Evolutionary conservation across 2,888 invertebrate genomes (phyloP).

Genomic region (Drosophila acutilabella): DNA sequence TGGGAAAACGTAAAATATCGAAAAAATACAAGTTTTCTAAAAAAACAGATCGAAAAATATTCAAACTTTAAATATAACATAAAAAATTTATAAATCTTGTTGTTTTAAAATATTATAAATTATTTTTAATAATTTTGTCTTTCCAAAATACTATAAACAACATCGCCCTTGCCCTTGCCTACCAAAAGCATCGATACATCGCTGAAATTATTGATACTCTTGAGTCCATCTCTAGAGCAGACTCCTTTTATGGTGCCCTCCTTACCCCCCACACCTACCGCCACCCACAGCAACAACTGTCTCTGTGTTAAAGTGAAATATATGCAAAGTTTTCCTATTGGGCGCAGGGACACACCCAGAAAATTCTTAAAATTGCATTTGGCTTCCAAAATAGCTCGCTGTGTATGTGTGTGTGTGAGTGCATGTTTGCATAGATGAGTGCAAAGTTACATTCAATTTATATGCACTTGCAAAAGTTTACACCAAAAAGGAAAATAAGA

Average conservation of each 20-base stretch:
- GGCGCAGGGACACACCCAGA: constrained; percentile 46
- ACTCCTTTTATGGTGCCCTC: neutral
- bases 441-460: constrained; percentile 78
- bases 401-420: constrained; percentile 14
- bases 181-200: too few relatives aligned
- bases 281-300: neutral
- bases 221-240: neutral
- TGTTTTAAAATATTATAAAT: too few relatives aligned
- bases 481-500: constrained; percentile 49
- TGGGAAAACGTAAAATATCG: too few relatives aligned
- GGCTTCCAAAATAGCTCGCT: constrained; percentile 50
- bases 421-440: constrained; percentile 73
- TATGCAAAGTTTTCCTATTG: constrained; percentile 69
- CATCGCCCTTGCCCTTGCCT: too few relatives aligned
- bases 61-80: too few relatives aligned
- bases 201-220: too few relatives aligned
- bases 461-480: constrained; percentile 76
- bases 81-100: too few relatives aligned
- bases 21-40: too few relatives aligned
- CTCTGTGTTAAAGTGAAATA: constrained; percentile 64
- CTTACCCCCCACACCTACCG: neutral
- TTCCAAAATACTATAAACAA: too few relatives aligned
- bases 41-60: too few relatives aligned
- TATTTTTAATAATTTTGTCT: too few relatives aligned
- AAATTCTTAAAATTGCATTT: constrained; percentile 64